Evolutionary conservation across 53 echinoderm and acorn worm species (phyloP).

Genomic region (Antedon mediterranea): DNA sequence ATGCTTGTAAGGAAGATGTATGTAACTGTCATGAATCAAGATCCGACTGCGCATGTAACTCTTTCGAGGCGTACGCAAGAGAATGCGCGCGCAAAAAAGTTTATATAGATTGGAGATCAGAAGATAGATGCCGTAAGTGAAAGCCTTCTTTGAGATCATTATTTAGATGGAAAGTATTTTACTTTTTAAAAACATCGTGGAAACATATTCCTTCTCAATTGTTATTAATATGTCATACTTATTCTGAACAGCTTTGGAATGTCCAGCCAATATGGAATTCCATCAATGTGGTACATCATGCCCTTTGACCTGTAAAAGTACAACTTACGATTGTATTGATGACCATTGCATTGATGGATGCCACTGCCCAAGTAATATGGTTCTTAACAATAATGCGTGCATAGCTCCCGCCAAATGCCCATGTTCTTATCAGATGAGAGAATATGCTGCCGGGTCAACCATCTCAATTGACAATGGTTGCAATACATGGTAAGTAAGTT

Average conservation of each 20-base stretch:
- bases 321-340: not conserved
- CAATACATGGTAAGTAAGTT: not conserved
- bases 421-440: not conserved
- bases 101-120: not conserved
- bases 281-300: slow-evolving; percentile 22
- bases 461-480: not conserved
- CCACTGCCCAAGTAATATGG: slow-evolving; percentile 29
- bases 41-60: not conserved
- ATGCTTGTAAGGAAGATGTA: slow-evolving; percentile 5
- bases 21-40: not conserved
- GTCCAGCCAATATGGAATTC: slow-evolving; percentile 34
- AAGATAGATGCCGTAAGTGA: slow-evolving; percentile 5
- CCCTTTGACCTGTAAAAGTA: slow-evolving; percentile 20
- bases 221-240: too few relatives aligned
- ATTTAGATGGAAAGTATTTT: too few relatives aligned
- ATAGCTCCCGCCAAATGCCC: not conserved
- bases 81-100: not conserved
- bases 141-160: too few relatives aligned
- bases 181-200: too few relatives aligned
- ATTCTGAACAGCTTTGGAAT: slow-evolving; percentile 31
- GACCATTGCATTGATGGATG: slow-evolving; percentile 24
- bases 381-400: not conserved
- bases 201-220: too few relatives aligned
- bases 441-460: not conserved
- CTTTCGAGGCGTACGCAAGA: slow-evolving; percentile 4